Base-by-base conservation (phyloP, 2,797 vertebrate species). In the Hippopotamyrus pictus region DNA sequence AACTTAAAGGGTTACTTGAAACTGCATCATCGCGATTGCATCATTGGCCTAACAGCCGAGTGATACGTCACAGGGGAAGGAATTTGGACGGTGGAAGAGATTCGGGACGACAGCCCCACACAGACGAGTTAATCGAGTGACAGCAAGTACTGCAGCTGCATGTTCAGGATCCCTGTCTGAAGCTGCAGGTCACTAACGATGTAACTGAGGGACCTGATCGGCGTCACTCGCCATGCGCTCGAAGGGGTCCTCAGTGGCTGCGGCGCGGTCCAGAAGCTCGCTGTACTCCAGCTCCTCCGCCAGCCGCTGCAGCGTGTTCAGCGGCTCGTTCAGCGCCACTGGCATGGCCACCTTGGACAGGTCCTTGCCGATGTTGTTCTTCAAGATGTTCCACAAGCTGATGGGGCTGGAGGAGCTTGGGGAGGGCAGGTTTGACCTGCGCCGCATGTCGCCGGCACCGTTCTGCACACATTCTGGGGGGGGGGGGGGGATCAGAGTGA, bases 261-360 rank as follows among this genome's bases (percentile, higher is more conserved):
- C 97, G 0, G 98, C 98, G 0, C 94, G 96, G 91, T 98, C 97
- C 93, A 99, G 95, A 2, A 99, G 96, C 85, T 98, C 96, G 0
- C 97, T 97, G 96, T 99, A 99, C 91, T 99, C 98, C 90, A 99
- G 94, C 94, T 99, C 98, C 94, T 99, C 98, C 0, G 97, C 98
- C 57, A 99, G 96, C 87, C 97, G 94, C 95, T 99, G 98, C 90
- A 99, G 95, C 0, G 98, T 98, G 95, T 98, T 99, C 73, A 99
- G 94, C 0, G 98, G 98, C 92, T 99, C 98, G 0, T 99, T 99
- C 3, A 99, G 94, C 91, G 98, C 97, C 5, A 99, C 98, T 0
- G 98, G 98, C 98, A 99, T 99, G 88, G 98, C 97, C 93, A 99
- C 99, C 89, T 99, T 99, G 87, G 98, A 99, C 89, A 99, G 96